Evolutionary conservation across 2,888 invertebrate genomes (phyloP), one percentile per base, ranked within the genome.

Genomic region (Geophilus truncorum): DNA sequence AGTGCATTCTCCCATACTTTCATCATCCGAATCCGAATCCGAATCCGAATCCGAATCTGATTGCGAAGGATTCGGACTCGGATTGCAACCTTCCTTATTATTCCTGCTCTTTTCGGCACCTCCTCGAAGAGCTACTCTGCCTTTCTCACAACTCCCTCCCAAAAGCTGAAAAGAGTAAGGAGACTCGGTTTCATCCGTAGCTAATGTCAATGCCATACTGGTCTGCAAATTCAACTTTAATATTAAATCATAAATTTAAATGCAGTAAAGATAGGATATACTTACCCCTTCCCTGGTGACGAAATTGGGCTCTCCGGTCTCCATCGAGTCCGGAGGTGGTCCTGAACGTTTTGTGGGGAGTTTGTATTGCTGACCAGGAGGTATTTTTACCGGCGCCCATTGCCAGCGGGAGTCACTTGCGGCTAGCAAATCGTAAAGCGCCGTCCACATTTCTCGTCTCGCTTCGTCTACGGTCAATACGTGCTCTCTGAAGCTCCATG

Each of bases 401-500:
- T 79, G 40, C 79, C 79, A 79, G 12, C 51, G 40, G 12, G 79
- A 30, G 25, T 51, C 79, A 23, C 23, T 32, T 23, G 40, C 25
- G 18, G 30, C 45, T 0, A 79, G 79, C 23, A 79, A 25, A 23
- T 79, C 79, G 79, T 79, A 79, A 25, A 79, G 79, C 7, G 79
- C 79, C 25, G 23, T 45, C 79, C 79, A 79, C 79, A 79, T 79
- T 23, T 23, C 51, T 15, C 25, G 9, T 79, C 79, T 36, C 51
- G 23, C 79, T 25, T 23, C 23, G 25, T 79, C 79, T 5, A 79
- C 79, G 10, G 23, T 36, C 25, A 79, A 25, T 2, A 79, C 79
- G 51, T 79, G 79, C 12, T 79, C 79, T 12, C 79, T 21, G 12
- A 79, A 79, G 10, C 25, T 45, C 79, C 79, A 79, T 3, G 79